Conservation (phyloP, 2,113 vertebrate genomes). For the Osmerus mordax region DNA sequence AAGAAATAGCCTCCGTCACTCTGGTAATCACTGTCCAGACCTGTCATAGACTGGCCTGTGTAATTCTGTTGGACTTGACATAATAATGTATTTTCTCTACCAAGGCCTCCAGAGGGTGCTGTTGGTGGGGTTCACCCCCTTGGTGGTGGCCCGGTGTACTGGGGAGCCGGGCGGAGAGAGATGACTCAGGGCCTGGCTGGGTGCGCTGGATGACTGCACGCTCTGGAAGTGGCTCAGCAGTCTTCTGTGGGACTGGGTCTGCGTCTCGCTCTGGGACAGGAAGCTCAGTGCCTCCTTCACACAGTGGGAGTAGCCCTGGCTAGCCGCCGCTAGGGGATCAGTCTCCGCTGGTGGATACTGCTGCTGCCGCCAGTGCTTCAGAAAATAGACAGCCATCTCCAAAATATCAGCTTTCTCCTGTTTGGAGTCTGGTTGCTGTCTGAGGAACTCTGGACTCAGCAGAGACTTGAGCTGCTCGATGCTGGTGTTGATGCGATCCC, state of each 20-base stretch:
- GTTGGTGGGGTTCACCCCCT: constrained; percentile 36
- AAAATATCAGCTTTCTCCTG: constrained; percentile 77
- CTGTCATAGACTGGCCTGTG: constrained; percentile 49
- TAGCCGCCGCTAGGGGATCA: constrained; percentile 26
- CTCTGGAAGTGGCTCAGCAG: constrained; percentile 66
- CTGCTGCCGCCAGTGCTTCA: constrained; percentile 65
- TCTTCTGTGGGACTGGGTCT: constrained; percentile 55
- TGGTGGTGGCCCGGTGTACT: constrained; percentile 43
- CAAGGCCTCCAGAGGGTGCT: constrained; percentile 73
- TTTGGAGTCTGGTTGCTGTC: constrained; percentile 74
- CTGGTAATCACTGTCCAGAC: constrained; percentile 52
- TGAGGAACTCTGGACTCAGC: constrained; percentile 69
- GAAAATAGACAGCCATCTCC: constrained; percentile 72
- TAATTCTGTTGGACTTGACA: constrained; percentile 33
- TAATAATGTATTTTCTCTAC: constrained; percentile 46
- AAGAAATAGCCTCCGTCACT: constrained; percentile 48
- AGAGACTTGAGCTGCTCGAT: constrained; percentile 73
- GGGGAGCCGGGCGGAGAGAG: constrained; percentile 53
- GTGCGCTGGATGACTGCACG: constrained; percentile 43
- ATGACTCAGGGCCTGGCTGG: constrained; percentile 13
- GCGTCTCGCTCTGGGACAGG: constrained; percentile 57
- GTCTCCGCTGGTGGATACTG: constrained; percentile 19
- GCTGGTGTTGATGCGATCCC: constrained; percentile 75
- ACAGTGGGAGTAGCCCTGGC: constrained; percentile 66
- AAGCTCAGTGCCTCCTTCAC: constrained; percentile 69